phyloP scores from a whole-genome alignment of 2,888 invertebrate species.

The Lymantria dispar region DNA sequence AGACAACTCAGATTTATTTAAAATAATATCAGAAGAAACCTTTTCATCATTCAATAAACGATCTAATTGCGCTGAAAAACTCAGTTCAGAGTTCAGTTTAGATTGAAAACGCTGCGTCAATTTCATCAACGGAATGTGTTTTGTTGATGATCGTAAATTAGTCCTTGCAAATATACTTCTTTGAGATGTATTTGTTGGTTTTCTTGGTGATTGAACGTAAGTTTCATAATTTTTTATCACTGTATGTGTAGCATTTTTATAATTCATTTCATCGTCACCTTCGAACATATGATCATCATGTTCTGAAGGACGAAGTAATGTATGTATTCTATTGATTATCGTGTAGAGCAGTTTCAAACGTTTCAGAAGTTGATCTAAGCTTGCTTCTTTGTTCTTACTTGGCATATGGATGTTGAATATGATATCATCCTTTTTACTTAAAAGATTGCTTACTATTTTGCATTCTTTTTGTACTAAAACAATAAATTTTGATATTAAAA shows the following conservation, averaged over 20 bases:
- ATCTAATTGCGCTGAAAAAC: slow-evolving; percentile 66
- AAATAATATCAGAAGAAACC: slow-evolving; percentile 20
- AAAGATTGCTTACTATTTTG: slow-evolving; percentile 64
- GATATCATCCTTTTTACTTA: slow-evolving; percentile 45
- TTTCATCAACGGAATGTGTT: slow-evolving; percentile 52
- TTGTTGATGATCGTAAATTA: slow-evolving; percentile 52
- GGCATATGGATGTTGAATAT: slow-evolving; percentile 46
- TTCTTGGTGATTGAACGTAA: slow-evolving; percentile 49
- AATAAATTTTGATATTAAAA: background rate
- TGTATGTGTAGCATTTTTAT: slow-evolving; percentile 55
- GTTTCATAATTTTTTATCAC: slow-evolving; percentile 48
- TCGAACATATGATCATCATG: slow-evolving; percentile 56
- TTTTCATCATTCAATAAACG: slow-evolving; percentile 47
- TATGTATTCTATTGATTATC: slow-evolving; percentile 56
- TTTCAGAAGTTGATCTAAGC: slow-evolving; percentile 56
- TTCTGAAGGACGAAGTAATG: slow-evolving; percentile 59
- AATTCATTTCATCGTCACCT: slow-evolving; percentile 35
- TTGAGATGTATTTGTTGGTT: slow-evolving; percentile 36
- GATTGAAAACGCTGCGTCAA: slow-evolving; percentile 56
- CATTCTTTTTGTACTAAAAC: slow-evolving; percentile 64
- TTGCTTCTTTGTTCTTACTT: slow-evolving; percentile 36
- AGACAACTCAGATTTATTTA: slow-evolving; percentile 29
- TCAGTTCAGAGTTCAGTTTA: slow-evolving; percentile 54
- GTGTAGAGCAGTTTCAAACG: slow-evolving; percentile 67
- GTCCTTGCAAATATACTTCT: slow-evolving; percentile 63